phyloP scores from a whole-genome alignment of 2,888 invertebrate genomes.

The Ennomos erosarius region DNA sequence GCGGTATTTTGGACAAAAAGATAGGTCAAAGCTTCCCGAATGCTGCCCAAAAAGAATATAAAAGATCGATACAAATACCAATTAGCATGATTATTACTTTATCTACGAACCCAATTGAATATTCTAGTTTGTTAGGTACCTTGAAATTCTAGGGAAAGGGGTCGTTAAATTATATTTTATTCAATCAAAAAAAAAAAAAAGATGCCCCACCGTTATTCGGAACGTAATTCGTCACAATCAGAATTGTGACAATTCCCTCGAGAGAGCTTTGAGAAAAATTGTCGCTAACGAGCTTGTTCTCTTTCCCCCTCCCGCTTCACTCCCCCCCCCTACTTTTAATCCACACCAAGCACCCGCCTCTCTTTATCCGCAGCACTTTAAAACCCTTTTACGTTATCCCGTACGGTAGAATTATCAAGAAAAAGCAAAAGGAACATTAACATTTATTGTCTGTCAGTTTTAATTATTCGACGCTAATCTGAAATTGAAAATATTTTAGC shows the following conservation, averaged over 20 bases:
- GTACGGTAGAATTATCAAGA: constrained; percentile 73
- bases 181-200: constrained; percentile 67
- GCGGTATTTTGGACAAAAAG: no score
- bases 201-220: constrained; percentile 61
- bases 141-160: constrained; percentile 26
- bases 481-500: constrained; percentile 42
- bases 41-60: no score
- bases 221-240: constrained; percentile 82
- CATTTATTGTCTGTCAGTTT: constrained; percentile 68
- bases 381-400: constrained; percentile 82
- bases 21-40: no score
- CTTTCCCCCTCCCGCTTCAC: constrained; percentile 50
- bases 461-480: constrained; percentile 56
- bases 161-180: constrained; percentile 58
- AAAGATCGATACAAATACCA: no score
- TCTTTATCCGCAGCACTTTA: constrained; percentile 76
- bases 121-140: constrained; percentile 28
- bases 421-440: constrained; percentile 65
- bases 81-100: no score
- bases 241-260: constrained; percentile 80
- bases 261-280: constrained; percentile 83
- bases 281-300: constrained; percentile 79
- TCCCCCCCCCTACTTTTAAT: constrained; percentile 69
- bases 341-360: constrained; percentile 55
- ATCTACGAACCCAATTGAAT: constrained; percentile 16